Percentiles rank a stretch among this genome's conserved stretches.
These are phyloP conservation scores for Neomonachus schauinslandi DNA, from an alignment of 2,113 vertebrate genomes.

Conservation along the genomic window DNA sequence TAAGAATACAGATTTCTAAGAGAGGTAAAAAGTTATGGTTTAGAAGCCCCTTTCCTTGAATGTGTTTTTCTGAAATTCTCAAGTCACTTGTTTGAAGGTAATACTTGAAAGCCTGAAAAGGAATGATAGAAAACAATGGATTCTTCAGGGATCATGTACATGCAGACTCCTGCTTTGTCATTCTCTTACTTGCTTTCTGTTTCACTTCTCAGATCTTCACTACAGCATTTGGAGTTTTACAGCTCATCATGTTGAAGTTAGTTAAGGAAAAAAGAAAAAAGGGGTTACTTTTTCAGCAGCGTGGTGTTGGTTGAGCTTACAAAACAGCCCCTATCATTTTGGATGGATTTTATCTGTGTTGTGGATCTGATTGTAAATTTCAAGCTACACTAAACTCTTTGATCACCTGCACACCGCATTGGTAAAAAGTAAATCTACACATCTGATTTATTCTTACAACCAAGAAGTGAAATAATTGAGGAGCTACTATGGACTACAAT, in stretches of 20 bases:
- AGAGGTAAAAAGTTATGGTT: no score
- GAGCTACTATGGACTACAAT: background rate
- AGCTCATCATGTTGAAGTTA: background rate
- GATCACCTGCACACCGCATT: background rate
- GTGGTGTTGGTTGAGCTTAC: background rate
- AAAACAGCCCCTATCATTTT: background rate
- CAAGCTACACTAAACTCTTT: background rate
- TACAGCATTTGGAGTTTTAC: background rate
- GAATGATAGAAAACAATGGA: background rate
- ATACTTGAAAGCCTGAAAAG: background rate
- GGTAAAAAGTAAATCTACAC: background rate
- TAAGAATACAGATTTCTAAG: background rate
- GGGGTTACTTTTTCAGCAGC: background rate
- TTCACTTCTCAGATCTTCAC: slow-evolving; percentile 2
- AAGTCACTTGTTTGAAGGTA: background rate
- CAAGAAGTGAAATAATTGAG: slow-evolving; percentile 29
- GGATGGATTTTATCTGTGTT: background rate
- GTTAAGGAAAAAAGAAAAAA: background rate
- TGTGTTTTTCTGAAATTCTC: background rate
- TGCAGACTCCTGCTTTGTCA: background rate
- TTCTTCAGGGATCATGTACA: no score
- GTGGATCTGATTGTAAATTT: background rate
- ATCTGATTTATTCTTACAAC: background rate
- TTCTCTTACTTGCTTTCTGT: slow-evolving; percentile 2
- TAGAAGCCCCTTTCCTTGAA: background rate